Base-by-base conservation (phyloP, 2,797 vertebrate species). In the Gorsachius magnificus region DNA sequence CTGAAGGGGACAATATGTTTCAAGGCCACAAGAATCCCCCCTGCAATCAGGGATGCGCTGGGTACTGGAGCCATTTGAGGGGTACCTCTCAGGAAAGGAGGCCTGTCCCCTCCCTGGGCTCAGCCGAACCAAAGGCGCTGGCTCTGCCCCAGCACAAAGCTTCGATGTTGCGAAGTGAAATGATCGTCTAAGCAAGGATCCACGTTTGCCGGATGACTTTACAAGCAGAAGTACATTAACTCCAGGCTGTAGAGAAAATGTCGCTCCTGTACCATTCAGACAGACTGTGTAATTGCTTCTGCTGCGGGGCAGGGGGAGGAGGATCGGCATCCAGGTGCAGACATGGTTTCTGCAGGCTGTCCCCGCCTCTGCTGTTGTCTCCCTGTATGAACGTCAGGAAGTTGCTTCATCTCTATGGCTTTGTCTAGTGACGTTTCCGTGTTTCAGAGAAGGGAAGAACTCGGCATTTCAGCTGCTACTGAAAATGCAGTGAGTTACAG, bases 91-190 rank as follows among this genome's bases (percentile, higher is more conserved):
- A 22, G 26, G 41, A 35, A 63, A 76, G 24, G 16, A 65, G 28
- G 4, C 18, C 25, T 18, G 29, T 36, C 6, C 16, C 26, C 10
- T 79, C 4, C 7, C 33, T 0, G 1, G 4, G 12, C 41, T 60
- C 21, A 26, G 46, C 36, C 1, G 3, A 53, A 64, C 41, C n/a
- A 11, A 17, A 33, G 21, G 22, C 1, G 0, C 41, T 50, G 80
- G 26, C 41, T 76, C 63, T 57, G 29, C 26, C 41, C 29, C 28
- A 43, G 58, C 26, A 33, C 24, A 28, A 35, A 72, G 54, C 72
- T 84, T 50, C 70, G 83, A 17, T 14, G 16, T 14, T 18, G 56
- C 20, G 16, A 85, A 87, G 54, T 10, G 50, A 60, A 76, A 76
- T 2, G 0, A 79, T 69, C 50, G 75, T 53, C 66, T 78, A 41